phyloP scores from a whole-genome alignment of 2,113 vertebrate genomes.

The Falco punctatus region DNA sequence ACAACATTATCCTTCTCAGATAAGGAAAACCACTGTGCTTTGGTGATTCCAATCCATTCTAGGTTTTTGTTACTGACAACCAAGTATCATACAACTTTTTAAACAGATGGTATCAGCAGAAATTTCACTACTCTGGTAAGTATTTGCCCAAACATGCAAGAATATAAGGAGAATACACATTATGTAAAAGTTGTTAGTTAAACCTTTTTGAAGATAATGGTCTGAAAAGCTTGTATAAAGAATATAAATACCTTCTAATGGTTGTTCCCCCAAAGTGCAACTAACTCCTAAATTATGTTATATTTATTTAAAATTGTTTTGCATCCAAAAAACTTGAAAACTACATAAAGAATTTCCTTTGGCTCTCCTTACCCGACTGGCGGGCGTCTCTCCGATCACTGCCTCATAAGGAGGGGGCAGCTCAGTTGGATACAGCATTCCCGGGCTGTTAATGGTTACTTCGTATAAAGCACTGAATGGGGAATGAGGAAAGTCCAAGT shows the following conservation, averaged over 20 bases:
- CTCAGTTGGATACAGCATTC: constrained; percentile 89
- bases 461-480: constrained; percentile 90
- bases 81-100: background rate
- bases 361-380: constrained; percentile 84
- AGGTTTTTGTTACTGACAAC: background rate
- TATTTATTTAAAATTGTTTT: background rate
- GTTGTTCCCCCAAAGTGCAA: background rate
- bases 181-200: background rate
- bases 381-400: constrained; percentile 84
- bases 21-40: background rate
- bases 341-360: background rate
- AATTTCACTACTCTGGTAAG: background rate
- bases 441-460: constrained; percentile 91
- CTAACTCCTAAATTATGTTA: background rate
- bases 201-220: background rate
- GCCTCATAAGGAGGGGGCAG: constrained; percentile 95
- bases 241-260: background rate
- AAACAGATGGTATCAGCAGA: background rate
- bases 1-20: background rate
- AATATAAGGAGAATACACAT: background rate
- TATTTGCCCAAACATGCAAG: background rate
- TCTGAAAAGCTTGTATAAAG: background rate
- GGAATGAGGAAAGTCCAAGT: constrained; percentile 89
- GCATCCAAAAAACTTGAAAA: background rate
- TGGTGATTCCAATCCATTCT: background rate